Evolutionary conservation across 1,140 invertebrate species (phyloP).

Genomic region (Calephelis nemesis): DNA sequence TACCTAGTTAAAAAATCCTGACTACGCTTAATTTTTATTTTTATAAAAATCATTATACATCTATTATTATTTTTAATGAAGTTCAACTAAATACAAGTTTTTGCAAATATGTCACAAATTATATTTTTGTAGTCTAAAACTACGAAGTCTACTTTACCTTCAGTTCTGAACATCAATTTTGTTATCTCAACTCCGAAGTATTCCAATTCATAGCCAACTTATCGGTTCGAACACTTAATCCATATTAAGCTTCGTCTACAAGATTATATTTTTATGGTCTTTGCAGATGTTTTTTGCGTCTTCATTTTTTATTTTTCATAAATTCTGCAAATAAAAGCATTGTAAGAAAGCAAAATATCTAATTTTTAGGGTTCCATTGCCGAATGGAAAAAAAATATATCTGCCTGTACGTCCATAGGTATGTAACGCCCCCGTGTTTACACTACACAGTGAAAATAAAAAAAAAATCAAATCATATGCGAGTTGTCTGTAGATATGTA

Average conservation of each 20-base stretch:
- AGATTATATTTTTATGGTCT: not conserved
- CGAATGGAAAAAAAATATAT: too few relatives aligned
- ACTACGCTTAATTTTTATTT: too few relatives aligned
- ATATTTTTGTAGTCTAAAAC: slow-evolving; percentile 18
- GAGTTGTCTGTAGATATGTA: too few relatives aligned
- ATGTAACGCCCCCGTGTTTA: too few relatives aligned
- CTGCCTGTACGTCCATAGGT: too few relatives aligned
- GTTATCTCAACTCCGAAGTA: slow-evolving; percentile 26
- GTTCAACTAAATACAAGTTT: not conserved
- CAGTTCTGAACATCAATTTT: slow-evolving; percentile 30
- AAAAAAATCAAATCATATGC: too few relatives aligned
- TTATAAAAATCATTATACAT: too few relatives aligned
- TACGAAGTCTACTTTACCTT: slow-evolving; percentile 24
- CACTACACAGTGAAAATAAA: too few relatives aligned
- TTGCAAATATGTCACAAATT: slow-evolving; percentile 20
- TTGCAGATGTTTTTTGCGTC: not conserved
- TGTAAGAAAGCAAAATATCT: too few relatives aligned
- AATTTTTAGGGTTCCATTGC: too few relatives aligned
- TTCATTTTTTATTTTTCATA: not conserved
- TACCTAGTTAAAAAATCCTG: too few relatives aligned
- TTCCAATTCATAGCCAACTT: slow-evolving; percentile 27
- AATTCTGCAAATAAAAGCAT: not conserved
- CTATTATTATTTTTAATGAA: too few relatives aligned
- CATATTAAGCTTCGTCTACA: slow-evolving; percentile 5
- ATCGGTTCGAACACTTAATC: slow-evolving; percentile 24